Conservation (phyloP, 2,113 vertebrate species). For the Galeopterus variegatus region DNA sequence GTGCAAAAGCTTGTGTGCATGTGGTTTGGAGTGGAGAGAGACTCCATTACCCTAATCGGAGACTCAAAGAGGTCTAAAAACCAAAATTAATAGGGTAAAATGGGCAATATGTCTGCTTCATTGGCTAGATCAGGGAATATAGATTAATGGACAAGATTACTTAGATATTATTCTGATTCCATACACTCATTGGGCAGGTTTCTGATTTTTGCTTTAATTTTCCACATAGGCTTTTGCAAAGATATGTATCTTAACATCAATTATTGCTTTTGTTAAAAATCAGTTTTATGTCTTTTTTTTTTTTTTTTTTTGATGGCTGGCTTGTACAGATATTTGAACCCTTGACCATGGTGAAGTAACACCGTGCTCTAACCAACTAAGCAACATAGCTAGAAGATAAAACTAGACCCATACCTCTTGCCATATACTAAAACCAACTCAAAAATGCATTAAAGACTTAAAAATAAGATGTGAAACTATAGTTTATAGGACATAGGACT, state of each 20-base stretch:
- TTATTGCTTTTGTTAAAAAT: conserved; percentile 51
- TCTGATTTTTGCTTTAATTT: conserved; percentile 57
- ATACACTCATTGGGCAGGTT: not conserved
- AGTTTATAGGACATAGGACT: too few species aligned
- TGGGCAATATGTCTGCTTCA: not conserved
- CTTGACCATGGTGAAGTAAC: too few species aligned
- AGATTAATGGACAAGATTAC: not conserved
- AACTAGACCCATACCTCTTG: too few species aligned
- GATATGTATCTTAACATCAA: not conserved
- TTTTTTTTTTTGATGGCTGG: too few species aligned
- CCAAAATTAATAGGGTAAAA: not conserved
- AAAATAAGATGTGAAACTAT: too few species aligned
- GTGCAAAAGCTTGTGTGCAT: not conserved
- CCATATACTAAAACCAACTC: too few species aligned
- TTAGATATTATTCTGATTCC: conserved; percentile 3
- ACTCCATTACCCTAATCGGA: not conserved
- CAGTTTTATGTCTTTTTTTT: not conserved
- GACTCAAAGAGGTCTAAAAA: not conserved
- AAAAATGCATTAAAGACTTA: too few species aligned
- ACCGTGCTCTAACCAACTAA: too few species aligned
- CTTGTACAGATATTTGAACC: too few species aligned
- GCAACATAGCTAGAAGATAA: too few species aligned
- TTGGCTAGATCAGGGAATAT: not conserved
- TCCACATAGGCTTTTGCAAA: not conserved
- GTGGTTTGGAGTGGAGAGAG: not conserved